A percentile compares a stretch with the other conserved stretches of the same genome.
Conservation (phyloP, 2,797 vertebrate species). For the Schizothorax lantsangensis region DNA sequence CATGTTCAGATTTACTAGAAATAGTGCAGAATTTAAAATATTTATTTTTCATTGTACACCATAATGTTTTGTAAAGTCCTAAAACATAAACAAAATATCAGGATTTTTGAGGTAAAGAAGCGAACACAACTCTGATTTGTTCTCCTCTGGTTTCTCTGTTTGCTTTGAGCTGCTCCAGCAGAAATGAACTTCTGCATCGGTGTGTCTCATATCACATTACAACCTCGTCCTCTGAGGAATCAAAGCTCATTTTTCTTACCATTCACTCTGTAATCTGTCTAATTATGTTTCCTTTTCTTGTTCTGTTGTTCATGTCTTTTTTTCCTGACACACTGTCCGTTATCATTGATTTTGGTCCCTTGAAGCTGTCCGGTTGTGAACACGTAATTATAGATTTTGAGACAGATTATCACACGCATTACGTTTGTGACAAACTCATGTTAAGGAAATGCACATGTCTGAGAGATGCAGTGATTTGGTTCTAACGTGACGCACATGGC, state of each 20-base stretch:
- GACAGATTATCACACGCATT: conserved; percentile 1
- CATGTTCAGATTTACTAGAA: background rate
- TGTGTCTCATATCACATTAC: conserved; percentile 52
- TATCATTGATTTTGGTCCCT: conserved; percentile 31
- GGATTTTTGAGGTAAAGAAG: background rate
- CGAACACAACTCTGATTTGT: background rate
- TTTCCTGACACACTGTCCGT: background rate
- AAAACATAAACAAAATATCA: background rate
- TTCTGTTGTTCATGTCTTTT: conserved; percentile 25
- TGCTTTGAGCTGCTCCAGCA: conserved; percentile 25
- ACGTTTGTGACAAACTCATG: background rate
- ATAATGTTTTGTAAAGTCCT: background rate
- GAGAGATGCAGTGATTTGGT: conserved; percentile 34
- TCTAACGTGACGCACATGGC: conserved; percentile 42
- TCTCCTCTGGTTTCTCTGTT: conserved; percentile 9
- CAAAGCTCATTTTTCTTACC: conserved; percentile 52
- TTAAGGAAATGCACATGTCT: conserved; percentile 5
- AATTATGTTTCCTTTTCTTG: conserved; percentile 34
- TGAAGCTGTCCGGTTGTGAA: conserved; percentile 41
- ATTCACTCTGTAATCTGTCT: conserved; percentile 50
- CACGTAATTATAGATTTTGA: conserved; percentile 29
- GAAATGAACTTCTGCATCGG: conserved; percentile 54
- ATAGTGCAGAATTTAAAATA: background rate
- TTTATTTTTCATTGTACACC: background rate
- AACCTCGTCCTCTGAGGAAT: conserved; percentile 53